Evolutionary conservation across 2,113 vertebrate species (phyloP).

Genomic region (Etheostoma spectabile): DNA sequence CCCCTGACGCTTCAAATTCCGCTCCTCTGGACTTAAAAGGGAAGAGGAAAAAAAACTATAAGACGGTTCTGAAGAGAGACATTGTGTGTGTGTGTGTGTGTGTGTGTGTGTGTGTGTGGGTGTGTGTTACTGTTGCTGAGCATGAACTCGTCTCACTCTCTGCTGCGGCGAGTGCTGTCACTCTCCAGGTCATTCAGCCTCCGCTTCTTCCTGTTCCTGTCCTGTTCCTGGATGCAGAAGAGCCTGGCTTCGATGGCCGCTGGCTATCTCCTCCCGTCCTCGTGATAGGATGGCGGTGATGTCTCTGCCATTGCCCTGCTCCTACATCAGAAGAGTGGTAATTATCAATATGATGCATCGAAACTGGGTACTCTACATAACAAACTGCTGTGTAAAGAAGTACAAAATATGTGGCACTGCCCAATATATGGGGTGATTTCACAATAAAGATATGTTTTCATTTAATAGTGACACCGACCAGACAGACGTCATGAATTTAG

Average conservation of each 20-base stretch:
- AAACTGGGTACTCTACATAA: too few relatives aligned
- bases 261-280: conserved; percentile 90
- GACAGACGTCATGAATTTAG: too few relatives aligned
- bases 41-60: not conserved
- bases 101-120: not conserved
- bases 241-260: conserved; percentile 84
- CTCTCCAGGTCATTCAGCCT: conserved; percentile 96
- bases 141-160: conserved; percentile 97
- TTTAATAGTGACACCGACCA: too few relatives aligned
- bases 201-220: conserved; percentile 90
- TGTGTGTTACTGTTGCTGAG: conserved; percentile 90
- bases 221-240: conserved; percentile 81
- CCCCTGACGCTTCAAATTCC: conserved; percentile 90
- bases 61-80: not conserved
- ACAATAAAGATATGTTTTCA: too few relatives aligned
- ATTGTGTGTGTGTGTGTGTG: not conserved
- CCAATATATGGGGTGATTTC: too few relatives aligned
- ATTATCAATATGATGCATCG: too few relatives aligned
- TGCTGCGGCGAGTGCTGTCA: conserved; percentile 93
- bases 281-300: conserved; percentile 87
- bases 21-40: conserved; percentile 91
- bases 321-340: conserved; percentile 64
- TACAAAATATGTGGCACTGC: too few relatives aligned
- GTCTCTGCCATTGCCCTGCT: conserved; percentile 86
- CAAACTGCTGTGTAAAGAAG: too few relatives aligned